Evolutionary conservation across 2,888 invertebrate species (phyloP), one percentile per base, ranked within the genome.

Genomic region (Brachyptera putata): DNA sequence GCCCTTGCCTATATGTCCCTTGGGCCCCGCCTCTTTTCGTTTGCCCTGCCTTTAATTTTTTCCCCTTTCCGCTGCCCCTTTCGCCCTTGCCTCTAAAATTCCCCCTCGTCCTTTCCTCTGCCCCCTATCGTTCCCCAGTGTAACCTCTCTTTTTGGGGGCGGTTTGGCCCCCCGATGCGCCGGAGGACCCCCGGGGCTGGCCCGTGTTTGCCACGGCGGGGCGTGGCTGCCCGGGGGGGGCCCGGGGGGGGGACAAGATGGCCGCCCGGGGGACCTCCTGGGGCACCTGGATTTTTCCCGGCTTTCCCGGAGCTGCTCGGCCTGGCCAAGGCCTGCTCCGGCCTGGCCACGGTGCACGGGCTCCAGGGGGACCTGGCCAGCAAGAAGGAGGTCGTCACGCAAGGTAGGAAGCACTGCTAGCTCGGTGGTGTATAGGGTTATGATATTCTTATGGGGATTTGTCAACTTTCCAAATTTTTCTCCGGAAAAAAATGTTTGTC

Each of bases 321-420:
- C 43, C 58, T 71, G 18, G 68, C 69, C 71, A 1, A 69, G 68
- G 61, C 68, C 67, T 1, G 68, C 66, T 69, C 70, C 48, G 64
- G 63, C 21, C 58, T 69, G 49, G 64, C 63, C 13, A 62, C 64
- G 13, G 61, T 63, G 13, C 56, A 66, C n/a, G 67, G 64, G 56
- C 60, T 66, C 22, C 64, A 64, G 60, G 67, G 66, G n/a, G 64
- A 69, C 60, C 13, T 63, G 3, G 66, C 67, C 41, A 66, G 65
- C 13, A 69, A 67, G 57, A 67, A 69, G 63, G 57, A 64, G 2
- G 66, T 66, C 55, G 66, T 70, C 41, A 60, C 64, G 18, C 64
- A 70, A 68, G 70, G 71, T 69, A 67, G 57, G 67, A 69, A 63
- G 57, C n/a, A 3, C 26, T 2, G 3, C n/a, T n/a, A n/a, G n/a